These are phyloP conservation scores for Therioaphis trifolii DNA, from an alignment of 2,888 invertebrate genomes.

Conservation along the genomic window DNA sequence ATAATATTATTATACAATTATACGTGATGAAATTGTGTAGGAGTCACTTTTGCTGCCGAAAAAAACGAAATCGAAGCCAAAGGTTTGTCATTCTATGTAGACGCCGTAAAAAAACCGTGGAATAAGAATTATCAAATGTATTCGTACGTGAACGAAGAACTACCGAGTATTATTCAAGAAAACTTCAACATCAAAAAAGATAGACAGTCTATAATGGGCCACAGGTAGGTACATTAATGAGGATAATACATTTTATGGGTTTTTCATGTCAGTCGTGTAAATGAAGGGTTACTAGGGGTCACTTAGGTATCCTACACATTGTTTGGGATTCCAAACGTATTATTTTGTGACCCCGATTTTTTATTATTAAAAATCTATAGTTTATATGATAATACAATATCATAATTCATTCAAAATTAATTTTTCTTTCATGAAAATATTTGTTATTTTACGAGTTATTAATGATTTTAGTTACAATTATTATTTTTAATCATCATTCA, in stretches of 20 bases:
- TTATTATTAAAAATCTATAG: too few species aligned
- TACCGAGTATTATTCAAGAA: conserved; percentile 79
- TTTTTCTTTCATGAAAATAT: too few species aligned
- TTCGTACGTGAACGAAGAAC: conserved; percentile 90
- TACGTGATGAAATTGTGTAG: background rate
- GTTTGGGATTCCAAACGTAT: too few species aligned
- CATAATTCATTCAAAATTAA: too few species aligned
- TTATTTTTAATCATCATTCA: too few species aligned
- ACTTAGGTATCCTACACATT: too few species aligned
- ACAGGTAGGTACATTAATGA: conserved; percentile 77
- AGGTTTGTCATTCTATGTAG: conserved; percentile 88
- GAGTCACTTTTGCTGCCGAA: conserved; percentile 37
- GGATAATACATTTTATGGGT: background rate
- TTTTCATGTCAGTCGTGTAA: too few species aligned
- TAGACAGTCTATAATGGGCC: conserved; percentile 83
- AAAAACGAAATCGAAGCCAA: conserved; percentile 45
- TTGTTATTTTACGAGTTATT: too few species aligned
- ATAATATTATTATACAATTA: background rate
- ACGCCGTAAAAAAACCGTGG: conserved; percentile 92
- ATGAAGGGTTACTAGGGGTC: too few species aligned
- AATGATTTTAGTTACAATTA: too few species aligned
- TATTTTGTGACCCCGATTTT: too few species aligned
- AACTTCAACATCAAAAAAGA: conserved; percentile 77
- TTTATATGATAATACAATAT: too few species aligned
- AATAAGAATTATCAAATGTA: conserved; percentile 93